These are phyloP conservation scores for Ceryle rudis DNA, from an alignment of 2,797 vertebrate genomes.

Conservation along the genomic window DNA sequence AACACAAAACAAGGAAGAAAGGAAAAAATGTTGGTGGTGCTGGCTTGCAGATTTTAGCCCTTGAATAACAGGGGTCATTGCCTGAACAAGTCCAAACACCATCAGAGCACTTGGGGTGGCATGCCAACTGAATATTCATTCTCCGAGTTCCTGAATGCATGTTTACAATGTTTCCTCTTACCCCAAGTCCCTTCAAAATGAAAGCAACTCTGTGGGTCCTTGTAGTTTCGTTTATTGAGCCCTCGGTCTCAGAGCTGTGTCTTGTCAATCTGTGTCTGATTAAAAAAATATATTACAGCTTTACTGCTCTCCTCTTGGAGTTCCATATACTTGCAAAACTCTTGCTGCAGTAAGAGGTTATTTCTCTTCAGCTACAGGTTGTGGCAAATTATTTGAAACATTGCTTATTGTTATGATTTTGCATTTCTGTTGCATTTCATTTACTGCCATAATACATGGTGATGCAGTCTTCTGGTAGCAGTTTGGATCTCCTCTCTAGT, in stretches of 20 bases:
- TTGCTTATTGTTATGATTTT: not conserved
- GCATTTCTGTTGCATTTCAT: not conserved
- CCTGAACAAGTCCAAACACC: not conserved
- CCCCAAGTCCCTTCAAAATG: not conserved
- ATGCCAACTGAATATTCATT: slow-evolving; percentile 41
- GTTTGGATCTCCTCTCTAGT: not conserved
- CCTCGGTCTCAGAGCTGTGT: not conserved
- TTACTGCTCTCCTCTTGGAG: not conserved
- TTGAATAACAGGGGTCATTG: slow-evolving; percentile 1
- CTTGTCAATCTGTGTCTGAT: not conserved
- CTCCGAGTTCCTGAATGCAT: not conserved
- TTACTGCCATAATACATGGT: not conserved
- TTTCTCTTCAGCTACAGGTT: not conserved
- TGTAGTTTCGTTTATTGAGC: slow-evolving; percentile 2
- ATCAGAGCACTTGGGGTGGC: not conserved
- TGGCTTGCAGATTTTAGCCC: not conserved
- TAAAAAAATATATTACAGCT: not conserved
- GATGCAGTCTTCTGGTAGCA: not conserved
- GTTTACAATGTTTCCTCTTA: not conserved
- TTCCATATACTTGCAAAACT: not conserved
- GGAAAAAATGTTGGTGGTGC: not conserved
- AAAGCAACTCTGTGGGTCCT: not conserved
- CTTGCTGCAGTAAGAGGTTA: not conserved
- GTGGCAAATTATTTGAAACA: not conserved
- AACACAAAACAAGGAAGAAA: not conserved